phyloP scores from a whole-genome alignment of 2,113 vertebrate species.

The Callopanchax toddi region DNA sequence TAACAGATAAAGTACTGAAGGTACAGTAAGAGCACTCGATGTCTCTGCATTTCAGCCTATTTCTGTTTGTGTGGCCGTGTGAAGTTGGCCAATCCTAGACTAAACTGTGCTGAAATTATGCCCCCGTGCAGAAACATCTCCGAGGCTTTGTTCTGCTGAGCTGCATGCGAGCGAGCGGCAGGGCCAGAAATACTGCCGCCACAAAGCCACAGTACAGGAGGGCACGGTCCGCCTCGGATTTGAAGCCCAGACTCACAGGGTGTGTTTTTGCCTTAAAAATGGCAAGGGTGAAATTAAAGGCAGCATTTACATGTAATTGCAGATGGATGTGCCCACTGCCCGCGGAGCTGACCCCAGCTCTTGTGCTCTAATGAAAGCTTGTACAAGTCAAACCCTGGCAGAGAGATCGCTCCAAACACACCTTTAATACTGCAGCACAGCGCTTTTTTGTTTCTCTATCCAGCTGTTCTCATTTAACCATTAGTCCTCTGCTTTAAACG shows the following conservation, averaged over 20 bases:
- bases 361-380: slow-evolving; percentile 57
- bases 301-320: slow-evolving; percentile 69
- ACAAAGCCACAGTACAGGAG: slow-evolving; percentile 69
- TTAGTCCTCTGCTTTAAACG: slow-evolving; percentile 31
- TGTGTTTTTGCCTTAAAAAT: slow-evolving; percentile 67
- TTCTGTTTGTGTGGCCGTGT: slow-evolving; percentile 63
- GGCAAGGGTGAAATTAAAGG: slow-evolving; percentile 74
- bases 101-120: slow-evolving; percentile 65
- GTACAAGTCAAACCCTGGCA: slow-evolving; percentile 30
- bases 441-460: slow-evolving; percentile 40
- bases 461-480: slow-evolving; percentile 38
- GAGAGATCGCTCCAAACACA: slow-evolving; percentile 14
- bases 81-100: slow-evolving; percentile 49
- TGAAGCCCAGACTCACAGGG: slow-evolving; percentile 56
- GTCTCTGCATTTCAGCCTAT: slow-evolving; percentile 32
- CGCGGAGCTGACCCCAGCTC: slow-evolving; percentile 60
- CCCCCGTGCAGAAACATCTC: slow-evolving; percentile 34
- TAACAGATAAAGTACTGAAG: slow-evolving; percentile 27
- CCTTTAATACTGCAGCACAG: slow-evolving; percentile 33
- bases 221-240: slow-evolving; percentile 59
- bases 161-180: slow-evolving; percentile 51
- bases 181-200: slow-evolving; percentile 65
- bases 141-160: slow-evolving; percentile 40
- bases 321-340: slow-evolving; percentile 67
- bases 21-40: slow-evolving; percentile 20